Evolutionary conservation across 92 coral and sea anemone genomes (phyloP), one percentile per base, ranked within the genome.

Genomic region (Actinernus sp.): DNA sequence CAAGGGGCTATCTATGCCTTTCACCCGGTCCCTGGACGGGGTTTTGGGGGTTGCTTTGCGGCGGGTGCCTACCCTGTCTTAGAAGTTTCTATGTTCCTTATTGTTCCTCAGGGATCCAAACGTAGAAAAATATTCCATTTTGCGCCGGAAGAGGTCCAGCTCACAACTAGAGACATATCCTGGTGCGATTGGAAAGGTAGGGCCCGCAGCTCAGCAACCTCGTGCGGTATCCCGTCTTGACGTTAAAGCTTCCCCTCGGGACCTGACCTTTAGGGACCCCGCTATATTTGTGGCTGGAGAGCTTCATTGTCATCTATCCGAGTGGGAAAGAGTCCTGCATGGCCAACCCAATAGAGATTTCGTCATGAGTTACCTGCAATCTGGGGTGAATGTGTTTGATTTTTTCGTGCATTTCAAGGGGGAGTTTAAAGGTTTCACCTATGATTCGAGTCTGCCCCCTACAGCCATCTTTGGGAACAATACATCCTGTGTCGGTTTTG

Each of bases 391-490:
- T 26, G 52, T 59, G 4, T 20, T 37, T 1, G 47, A 72, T 26
- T 58, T 72, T 38, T 72, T 59, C 46, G 22, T 32, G 46, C 58
- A 18, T 26, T 71, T 71, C 68, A 71, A 58, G 31, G 78, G 78
- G n/a, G 29, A 44, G 16, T n/a, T n/a, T n/a, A n/a, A n/a, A n/a
- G n/a, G n/a, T n/a, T n/a, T n/a, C n/a, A n/a, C 12, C 17, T 70
- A 70, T 32, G 55, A 70, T 37, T n/a, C n/a, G n/a, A n/a, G n/a
- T n/a, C n/a, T n/a, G n/a, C n/a, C n/a, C n/a, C n/a, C n/a, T n/a
- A n/a, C n/a, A n/a, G n/a, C n/a, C n/a, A n/a, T n/a, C n/a, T n/a
- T n/a, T n/a, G n/a, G n/a, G n/a, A n/a, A n/a, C n/a, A n/a, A n/a
- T n/a, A n/a, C n/a, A n/a, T n/a, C n/a, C n/a, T n/a, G n/a, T n/a